Evolutionary conservation across 2,113 vertebrate species (phyloP), one percentile per base, ranked within the genome.

Genomic region (Tachysurus vachellii): DNA sequence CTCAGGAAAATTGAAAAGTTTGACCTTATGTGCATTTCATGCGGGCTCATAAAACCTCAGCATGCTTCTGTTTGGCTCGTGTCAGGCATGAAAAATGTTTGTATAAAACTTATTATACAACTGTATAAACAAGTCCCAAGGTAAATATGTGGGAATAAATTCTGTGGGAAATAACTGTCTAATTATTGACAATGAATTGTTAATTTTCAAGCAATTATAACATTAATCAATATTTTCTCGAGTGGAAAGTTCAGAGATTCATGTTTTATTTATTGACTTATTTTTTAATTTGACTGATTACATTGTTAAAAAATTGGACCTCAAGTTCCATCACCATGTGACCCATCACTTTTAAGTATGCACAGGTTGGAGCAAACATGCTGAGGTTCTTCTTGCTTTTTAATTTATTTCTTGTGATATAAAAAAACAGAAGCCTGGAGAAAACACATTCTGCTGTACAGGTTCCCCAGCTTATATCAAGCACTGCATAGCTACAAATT

Each of bases 11-110:
- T 86, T 89, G 88, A 92, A 91, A 91, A 87, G 54, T 87, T 42
- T 91, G 90, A 92, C 91, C 91, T 91, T 91, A 31, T 84, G 89
- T 89, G 88, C 53, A 75, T 64, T 83, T 70, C 31, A 84, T 85
- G 83, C 44, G 16, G 62, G 54, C 80, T 83, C 61, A 83, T 21
- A 81, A 77, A 83, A 71, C 21, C 26, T n/a, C 47, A 17, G 47
- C 50, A 54, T 77, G 26, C 5, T 59, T 42, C 8, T 23, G 17
- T 10, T 3, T 36, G 12, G 17, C 54, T 80, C 10, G 0, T 56
- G 50, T 2, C 59, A 36, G 54, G 54, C 28, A 80, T 59, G 16
- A 80, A 59, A 23, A 59, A 36, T 80, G 77, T 80, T 36, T 28
- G 11, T 31, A 56, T 79, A 5, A 13, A 56, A 56, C 14, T 19